Evolutionary conservation across 2,888 invertebrate species (phyloP), one percentile per base, ranked within the genome.

Genomic region (Amphipyra tragopoginis): DNA sequence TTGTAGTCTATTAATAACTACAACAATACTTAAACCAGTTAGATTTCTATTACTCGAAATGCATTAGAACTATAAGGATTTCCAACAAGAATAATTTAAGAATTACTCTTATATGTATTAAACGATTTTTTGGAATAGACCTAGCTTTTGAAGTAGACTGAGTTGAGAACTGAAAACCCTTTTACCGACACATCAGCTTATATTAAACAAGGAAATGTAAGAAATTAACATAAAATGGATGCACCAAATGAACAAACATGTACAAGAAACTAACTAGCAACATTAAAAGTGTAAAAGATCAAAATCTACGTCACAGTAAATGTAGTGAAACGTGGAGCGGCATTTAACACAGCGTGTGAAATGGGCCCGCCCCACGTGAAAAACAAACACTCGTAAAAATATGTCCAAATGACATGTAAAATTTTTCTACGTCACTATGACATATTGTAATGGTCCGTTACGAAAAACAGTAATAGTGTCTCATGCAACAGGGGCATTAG

Each of bases 341-440:
- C 75, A 80, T 81, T 82, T 88, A 89, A 89, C 86, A 82, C 82
- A 75, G 80, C 88, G 88, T 88, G 87, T 88, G 89, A 89, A 90
- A 88, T 81, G 84, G 86, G 86, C 85, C 93, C 91, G 90, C 92
- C 92, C 90, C 85, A 81, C 76, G 81, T 90, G 90, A 88, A 93
- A 94, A 94, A 93, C 94, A 93, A 94, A 94, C 91, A 93, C 87
- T 88, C 89, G 80, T 90, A 90, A 90, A 92, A 92, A 91, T 88
- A 84, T 87, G 78, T 86, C 90, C 90, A 93, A 94, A 94, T 94
- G 92, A 93, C 93, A 93, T 89, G 93, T 92, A 85, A 90, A 93
- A 94, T 92, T 93, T 93, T 93, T 94, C 94, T 92, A 88, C 87
- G 94, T 93, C 94, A 93, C 90, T 84, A 93, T 93, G 92, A 94